Percentiles rank a stretch among this genome's conserved stretches.
Conservation (phyloP, 2,888 invertebrate species). For the Plagodis pulveraria region DNA sequence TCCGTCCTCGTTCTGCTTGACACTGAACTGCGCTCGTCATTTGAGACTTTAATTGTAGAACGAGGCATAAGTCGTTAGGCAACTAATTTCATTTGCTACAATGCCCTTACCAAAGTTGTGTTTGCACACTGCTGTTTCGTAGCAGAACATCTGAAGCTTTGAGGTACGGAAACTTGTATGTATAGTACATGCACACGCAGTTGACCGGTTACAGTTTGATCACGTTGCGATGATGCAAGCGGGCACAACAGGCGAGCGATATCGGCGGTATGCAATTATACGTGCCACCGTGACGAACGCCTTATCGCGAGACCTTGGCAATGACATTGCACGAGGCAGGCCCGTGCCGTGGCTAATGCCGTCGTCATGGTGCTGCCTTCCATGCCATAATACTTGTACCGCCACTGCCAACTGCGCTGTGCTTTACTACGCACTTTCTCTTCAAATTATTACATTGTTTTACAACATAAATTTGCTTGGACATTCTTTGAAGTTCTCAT, state of each 20-base stretch:
- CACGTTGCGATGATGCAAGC: conserved; percentile 72
- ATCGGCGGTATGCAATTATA: conserved; percentile 78
- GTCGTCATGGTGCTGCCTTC: conserved; percentile 33
- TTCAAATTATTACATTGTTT: neutral
- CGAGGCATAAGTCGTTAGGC: too few species aligned
- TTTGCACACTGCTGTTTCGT: too few species aligned
- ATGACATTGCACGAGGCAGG: conserved; percentile 61
- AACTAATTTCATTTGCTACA: too few species aligned
- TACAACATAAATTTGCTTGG: too few species aligned
- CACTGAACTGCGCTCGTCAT: too few species aligned
- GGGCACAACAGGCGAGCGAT: conserved; percentile 44
- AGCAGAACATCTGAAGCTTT: too few species aligned
- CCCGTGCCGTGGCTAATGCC: conserved; percentile 23
- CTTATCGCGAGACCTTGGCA: conserved; percentile 78
- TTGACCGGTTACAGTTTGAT: conserved; percentile 36
- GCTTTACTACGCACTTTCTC: conserved; percentile 2
- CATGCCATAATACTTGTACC: conserved; percentile 22
- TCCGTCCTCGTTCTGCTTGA: too few species aligned
- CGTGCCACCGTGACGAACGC: conserved; percentile 70
- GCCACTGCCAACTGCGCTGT: conserved; percentile 4
- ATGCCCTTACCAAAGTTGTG: too few species aligned
- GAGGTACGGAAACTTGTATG: too few species aligned
- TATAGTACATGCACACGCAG: too few species aligned
- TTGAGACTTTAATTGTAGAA: too few species aligned
- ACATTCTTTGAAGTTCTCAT: too few species aligned